A percentile compares a stretch with the other conserved stretches of the same genome.
Evolutionary conservation across 2,797 vertebrate genomes (phyloP).

Genomic region (Dipus sagitta): DNA sequence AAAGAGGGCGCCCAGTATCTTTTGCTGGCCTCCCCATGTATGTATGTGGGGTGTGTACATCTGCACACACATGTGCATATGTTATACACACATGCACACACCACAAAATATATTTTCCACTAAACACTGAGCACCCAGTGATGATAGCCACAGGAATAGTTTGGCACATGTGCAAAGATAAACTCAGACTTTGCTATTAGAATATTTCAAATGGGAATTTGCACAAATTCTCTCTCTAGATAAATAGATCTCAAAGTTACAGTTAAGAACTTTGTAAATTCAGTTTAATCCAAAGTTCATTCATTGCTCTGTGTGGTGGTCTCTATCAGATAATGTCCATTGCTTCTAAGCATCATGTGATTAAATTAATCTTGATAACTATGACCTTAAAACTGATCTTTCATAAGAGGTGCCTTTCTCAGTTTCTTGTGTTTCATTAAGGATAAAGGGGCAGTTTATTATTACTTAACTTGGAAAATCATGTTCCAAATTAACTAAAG

Average conservation of each 20-base stretch:
- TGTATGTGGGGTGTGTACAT: too few species aligned
- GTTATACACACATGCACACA: too few species aligned
- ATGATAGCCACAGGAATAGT: background rate
- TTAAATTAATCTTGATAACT: background rate
- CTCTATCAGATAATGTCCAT: background rate
- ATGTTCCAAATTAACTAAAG: background rate
- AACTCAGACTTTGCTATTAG: conserved; percentile 25
- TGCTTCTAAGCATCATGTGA: background rate
- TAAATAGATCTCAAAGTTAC: background rate
- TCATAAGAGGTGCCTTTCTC: conserved; percentile 7
- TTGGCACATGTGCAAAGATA: background rate
- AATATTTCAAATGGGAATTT: conserved; percentile 30
- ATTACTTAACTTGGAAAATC: background rate
- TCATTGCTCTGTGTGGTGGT: background rate
- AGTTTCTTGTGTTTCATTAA: conserved; percentile 30
- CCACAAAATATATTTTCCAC: background rate
- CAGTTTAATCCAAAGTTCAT: background rate
- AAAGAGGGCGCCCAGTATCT: too few species aligned
- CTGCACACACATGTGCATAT: too few species aligned
- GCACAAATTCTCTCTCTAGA: background rate
- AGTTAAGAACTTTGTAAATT: conserved; percentile 1
- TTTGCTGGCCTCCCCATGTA: too few species aligned
- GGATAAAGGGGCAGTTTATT: background rate
- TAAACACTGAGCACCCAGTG: background rate
- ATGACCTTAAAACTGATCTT: background rate